A percentile compares a stretch with the other conserved stretches of the same genome.
These are phyloP conservation scores for Sander vitreus DNA, from an alignment of 2,113 vertebrate genomes.

Conservation along the genomic window DNA sequence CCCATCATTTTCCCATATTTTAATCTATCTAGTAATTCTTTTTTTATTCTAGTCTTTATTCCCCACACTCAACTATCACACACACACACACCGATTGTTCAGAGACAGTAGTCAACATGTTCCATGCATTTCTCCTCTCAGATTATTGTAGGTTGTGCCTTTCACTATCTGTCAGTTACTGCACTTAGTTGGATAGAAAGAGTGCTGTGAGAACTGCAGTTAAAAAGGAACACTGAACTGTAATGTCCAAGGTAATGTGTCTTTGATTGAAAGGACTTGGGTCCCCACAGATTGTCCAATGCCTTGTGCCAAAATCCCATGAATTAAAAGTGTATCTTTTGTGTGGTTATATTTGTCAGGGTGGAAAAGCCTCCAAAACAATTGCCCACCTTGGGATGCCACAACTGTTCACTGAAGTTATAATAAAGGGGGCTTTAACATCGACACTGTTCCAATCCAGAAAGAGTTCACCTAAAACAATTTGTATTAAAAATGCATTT, in stretches of 20 bases:
- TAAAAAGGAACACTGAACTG: not conserved
- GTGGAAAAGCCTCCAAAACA: not conserved
- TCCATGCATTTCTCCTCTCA: not conserved
- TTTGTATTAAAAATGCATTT: not conserved
- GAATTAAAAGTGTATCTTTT: not conserved
- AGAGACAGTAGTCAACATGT: not conserved
- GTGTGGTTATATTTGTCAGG: not conserved
- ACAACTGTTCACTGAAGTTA: not conserved
- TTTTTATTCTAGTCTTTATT: not conserved
- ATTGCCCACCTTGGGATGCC: not conserved
- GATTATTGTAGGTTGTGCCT: not conserved
- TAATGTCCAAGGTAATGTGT: not conserved
- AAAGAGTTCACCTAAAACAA: not conserved
- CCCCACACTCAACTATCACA: not conserved
- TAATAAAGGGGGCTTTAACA: not conserved
- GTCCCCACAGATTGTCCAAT: not conserved
- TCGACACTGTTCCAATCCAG: not conserved
- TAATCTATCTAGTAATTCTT: not conserved
- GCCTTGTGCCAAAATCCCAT: not conserved
- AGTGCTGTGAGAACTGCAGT: not conserved
- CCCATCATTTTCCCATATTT: not conserved
- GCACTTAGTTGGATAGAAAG: not conserved
- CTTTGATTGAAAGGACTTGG: constrained; percentile 7
- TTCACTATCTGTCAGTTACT: not conserved
- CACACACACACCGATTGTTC: not conserved